Base-by-base conservation (phyloP, 2,888 invertebrate species). In the Meloe dianella region DNA sequence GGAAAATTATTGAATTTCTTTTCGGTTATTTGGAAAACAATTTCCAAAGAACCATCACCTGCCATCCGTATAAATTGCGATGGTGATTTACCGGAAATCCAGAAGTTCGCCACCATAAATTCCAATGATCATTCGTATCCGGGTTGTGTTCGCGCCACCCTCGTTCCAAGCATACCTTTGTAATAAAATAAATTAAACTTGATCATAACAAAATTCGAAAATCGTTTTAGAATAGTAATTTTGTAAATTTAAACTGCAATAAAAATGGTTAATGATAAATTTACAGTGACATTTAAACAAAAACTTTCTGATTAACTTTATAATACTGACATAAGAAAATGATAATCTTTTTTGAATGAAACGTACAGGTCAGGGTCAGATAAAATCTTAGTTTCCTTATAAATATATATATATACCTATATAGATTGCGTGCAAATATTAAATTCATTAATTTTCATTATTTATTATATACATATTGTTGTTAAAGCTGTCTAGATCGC, bases 91-190 rank as follows among this genome's bases (percentile, higher is more conserved):
- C 84, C 2, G 92, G 89, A 80, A 93, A 92, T n/a, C 92, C 90
- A 17, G 90, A 89, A 2, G 90, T 90, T 75, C 90, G 86, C 94
- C 94, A 95, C 94, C 94, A 94, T 2, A 94, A 86, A 78, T 94
- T 94, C 94, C 94, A 95, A 67, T 89, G 88, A 71, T 91, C 91
- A 1, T 84, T 83, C 29, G 87, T 87, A 67, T 92, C 90, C 30
- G 86, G 84, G 51, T 86, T 86, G 82, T 90, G 93, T 79, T 93
- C 90, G 57, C 90, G 86, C 94, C 94, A 94, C 0, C 94, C 94
- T 10, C 93, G 86, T 82, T 93, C 93, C 63, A 89, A 85, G 79
- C 92, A 92, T 35, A 93, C 91, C 91, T 93, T 60, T 14, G 27
- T 24, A 14, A 6, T 24, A 54, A 54, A 20, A 24, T 22, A 54